Evolutionary conservation across 2,888 invertebrate genomes (phyloP).

Genomic region (Ischnura elegans): DNA sequence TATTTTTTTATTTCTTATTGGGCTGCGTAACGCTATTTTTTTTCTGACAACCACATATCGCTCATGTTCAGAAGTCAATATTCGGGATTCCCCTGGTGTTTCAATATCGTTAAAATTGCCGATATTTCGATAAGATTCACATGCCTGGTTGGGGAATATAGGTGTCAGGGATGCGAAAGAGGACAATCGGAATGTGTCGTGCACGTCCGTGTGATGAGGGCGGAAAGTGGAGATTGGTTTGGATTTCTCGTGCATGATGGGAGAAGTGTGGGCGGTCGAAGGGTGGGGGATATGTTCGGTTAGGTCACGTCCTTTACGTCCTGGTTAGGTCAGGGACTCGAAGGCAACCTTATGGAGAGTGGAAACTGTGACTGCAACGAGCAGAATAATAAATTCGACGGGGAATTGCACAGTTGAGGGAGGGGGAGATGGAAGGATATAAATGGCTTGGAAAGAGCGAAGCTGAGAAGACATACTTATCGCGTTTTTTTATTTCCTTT

Average conservation of each 20-base stretch:
- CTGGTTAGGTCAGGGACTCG: slow-evolving; percentile 65
- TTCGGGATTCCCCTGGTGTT: no score
- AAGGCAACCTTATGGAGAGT: slow-evolving; percentile 53
- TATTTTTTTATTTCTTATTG: no score
- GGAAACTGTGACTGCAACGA: slow-evolving; percentile 8
- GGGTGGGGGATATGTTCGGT: slow-evolving; percentile 24
- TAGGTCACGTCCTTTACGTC: slow-evolving; percentile 45
- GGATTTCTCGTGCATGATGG: background rate
- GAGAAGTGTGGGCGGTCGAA: background rate
- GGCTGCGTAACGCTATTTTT: no score
- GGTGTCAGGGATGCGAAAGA: no score
- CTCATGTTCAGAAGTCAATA: no score
- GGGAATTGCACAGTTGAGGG: background rate
- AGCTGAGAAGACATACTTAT: background rate
- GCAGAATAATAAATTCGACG: slow-evolving; percentile 52
- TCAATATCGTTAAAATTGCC: no score
- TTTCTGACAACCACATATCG: no score
- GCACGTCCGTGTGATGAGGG: background rate
- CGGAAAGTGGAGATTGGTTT: background rate
- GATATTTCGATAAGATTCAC: no score
- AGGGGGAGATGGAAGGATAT: background rate
- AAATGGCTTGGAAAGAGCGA: slow-evolving; percentile 8
- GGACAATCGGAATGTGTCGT: background rate
- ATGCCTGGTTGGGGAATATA: no score
- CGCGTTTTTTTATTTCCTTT: background rate